phyloP scores from a whole-genome alignment of 2,113 vertebrate genomes.

The Synchiropus splendidus region DNA sequence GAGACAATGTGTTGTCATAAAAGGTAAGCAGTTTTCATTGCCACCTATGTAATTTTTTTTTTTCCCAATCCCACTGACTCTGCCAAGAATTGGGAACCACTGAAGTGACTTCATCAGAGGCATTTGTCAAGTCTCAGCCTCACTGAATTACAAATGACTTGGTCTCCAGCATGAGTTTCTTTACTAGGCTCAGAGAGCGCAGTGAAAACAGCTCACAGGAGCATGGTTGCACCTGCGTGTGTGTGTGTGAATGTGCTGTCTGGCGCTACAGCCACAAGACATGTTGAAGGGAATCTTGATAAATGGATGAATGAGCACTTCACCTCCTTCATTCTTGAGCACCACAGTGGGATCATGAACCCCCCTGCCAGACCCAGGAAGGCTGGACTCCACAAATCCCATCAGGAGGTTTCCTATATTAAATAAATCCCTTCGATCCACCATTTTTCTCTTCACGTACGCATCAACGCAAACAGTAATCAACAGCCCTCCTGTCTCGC shows the following conservation, averaged over 20 bases:
- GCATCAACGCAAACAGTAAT: slow-evolving; percentile 42
- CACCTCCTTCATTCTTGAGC: slow-evolving; percentile 5
- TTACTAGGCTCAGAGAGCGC: no score
- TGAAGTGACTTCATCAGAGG: no score
- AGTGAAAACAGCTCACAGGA: no score
- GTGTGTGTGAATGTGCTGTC: neutral
- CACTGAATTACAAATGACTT: no score
- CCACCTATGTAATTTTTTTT: no score
- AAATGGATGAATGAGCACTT: slow-evolving; percentile 12
- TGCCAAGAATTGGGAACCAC: no score
- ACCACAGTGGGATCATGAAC: slow-evolving; percentile 25
- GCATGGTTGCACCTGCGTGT: neutral
- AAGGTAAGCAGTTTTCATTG: no score
- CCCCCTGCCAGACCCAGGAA: slow-evolving; percentile 18
- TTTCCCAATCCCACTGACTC: no score
- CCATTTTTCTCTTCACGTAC: slow-evolving; percentile 3
- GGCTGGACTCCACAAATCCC: slow-evolving; percentile 17
- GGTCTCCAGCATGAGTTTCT: no score
- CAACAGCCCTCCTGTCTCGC: slow-evolving; percentile 12
- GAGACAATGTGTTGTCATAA: no score
- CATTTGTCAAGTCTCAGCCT: no score
- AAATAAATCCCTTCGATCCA: slow-evolving; percentile 31
- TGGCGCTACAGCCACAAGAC: neutral
- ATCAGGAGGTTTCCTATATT: slow-evolving; percentile 24
- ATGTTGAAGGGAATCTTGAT: slow-evolving; percentile 3